Base-by-base conservation (phyloP, 1,140 invertebrate genomes). In the Leptinotarsa lineolata region DNA sequence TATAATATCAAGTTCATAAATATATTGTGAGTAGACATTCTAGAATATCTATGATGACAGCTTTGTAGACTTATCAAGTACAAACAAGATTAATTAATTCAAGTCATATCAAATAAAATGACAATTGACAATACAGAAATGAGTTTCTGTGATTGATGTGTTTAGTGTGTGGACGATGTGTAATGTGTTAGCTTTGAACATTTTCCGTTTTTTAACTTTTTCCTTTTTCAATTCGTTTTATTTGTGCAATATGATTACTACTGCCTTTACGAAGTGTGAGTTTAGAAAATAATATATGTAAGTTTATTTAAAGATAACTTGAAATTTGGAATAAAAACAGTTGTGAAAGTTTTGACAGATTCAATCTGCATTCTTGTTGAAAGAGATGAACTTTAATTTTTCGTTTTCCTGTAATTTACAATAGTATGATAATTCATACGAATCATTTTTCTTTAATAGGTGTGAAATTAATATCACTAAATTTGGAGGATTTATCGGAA, bases 281-380 rank as follows among this genome's bases (percentile, higher is more conserved):
- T 54, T 18, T 18, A 54, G 48, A 0, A 54, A 54, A 16, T 54
- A 18, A 54, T 12, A 54, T 54, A 16, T 54, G 48, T 54, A 54
- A 54, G 48, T 54, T 16, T 18, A 54, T 39, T 39, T 8, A 54
- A 54, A 54, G 48, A 16, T 12, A 54, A 54, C n/a, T 54, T 39
- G 30, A 39, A 39, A 54, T 54, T 54, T 54, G 48, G 8, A 54
- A 15, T 13, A 8, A 54, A 54, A 54, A 15, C n/a, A 54, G 48
- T 54, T 54, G 15, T 15, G 48, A 54, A 54, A 54, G 48, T 54
- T 54, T 54, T 54, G 48, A 54, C 48, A 54, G 48, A 54, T 54
- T 15, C 48, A 54, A 54, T 54, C 48, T 18, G 6, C 48, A n/a
- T 54, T 54, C 16, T 54, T 54, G 16, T 54, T 15, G 16, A 54